Evolutionary conservation across 2,888 invertebrate species (phyloP).

Genomic region (Spisula solida): DNA sequence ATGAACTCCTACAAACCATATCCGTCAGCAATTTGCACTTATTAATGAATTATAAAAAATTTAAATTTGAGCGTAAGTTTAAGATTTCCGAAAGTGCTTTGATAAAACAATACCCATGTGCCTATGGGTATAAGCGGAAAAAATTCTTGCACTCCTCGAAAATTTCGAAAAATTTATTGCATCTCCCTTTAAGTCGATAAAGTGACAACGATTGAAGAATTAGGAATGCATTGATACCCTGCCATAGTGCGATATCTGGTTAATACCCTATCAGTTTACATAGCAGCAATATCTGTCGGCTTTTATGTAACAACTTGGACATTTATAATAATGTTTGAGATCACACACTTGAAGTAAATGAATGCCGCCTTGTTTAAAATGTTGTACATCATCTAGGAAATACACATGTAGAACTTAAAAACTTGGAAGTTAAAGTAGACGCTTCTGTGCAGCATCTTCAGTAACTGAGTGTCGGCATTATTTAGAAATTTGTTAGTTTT

Average conservation of each 20-base stretch:
- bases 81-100: no score
- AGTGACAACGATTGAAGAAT: neutral
- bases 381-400: neutral
- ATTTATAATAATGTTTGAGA: neutral
- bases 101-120: no score
- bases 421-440: neutral
- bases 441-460: no score
- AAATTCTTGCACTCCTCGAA: no score
- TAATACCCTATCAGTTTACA: conserved; percentile 16
- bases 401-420: neutral
- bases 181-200: neutral
- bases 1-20: no score
- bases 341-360: neutral
- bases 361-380: neutral
- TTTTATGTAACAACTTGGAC: neutral
- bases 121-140: no score
- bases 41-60: no score
- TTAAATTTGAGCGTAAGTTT: no score
- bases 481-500: no score
- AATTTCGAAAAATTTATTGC: no score
- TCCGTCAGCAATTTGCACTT: no score
- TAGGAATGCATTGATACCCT: conserved; percentile 2
- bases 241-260: neutral
- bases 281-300: neutral
- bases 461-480: no score